A percentile compares a stretch with the other conserved stretches of the same genome.
These are phyloP conservation scores for Iphiclides podalirius DNA, from an alignment of 2,888 invertebrate species.

Conservation along the genomic window DNA sequence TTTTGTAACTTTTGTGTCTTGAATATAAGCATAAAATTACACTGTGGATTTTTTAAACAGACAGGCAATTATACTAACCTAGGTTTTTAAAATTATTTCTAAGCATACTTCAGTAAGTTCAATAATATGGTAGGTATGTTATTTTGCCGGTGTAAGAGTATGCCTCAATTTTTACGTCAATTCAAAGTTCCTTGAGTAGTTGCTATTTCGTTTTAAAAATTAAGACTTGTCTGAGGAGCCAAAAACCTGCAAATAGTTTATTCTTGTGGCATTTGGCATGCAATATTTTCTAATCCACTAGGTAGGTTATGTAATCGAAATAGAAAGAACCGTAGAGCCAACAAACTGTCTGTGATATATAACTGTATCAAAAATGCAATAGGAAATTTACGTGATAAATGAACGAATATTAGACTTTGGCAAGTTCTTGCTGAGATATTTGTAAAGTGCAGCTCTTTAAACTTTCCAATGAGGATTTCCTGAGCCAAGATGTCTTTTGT, in stretches of 20 bases:
- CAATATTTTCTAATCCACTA: not conserved
- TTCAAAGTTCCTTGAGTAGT: too few relatives aligned
- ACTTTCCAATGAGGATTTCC: constrained; percentile 9
- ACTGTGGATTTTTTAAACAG: too few relatives aligned
- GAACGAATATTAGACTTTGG: constrained; percentile 21
- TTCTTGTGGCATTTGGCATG: not conserved
- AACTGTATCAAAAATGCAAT: constrained; percentile 6
- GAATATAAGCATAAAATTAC: too few relatives aligned
- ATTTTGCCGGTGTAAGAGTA: too few relatives aligned
- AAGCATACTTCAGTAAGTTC: too few relatives aligned
- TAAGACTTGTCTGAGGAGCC: not conserved
- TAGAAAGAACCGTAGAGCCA: constrained; percentile 15
- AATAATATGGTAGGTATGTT: too few relatives aligned
- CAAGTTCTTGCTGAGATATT: constrained; percentile 13
- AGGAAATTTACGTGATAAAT: constrained; percentile 20
- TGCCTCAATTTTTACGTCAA: too few relatives aligned
- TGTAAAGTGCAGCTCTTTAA: constrained; percentile 13
- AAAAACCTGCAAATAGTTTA: not conserved
- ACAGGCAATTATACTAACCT: too few relatives aligned
- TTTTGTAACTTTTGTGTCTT: too few relatives aligned
- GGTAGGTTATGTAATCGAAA: not conserved
- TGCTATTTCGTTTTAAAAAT: too few relatives aligned
- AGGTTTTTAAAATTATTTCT: too few relatives aligned
- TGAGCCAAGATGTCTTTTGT: constrained; percentile 21
- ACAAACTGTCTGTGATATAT: constrained; percentile 17